Evolutionary conservation across 1,140 invertebrate species (phyloP).

Genomic region (Tetramorium parvispinum): DNA sequence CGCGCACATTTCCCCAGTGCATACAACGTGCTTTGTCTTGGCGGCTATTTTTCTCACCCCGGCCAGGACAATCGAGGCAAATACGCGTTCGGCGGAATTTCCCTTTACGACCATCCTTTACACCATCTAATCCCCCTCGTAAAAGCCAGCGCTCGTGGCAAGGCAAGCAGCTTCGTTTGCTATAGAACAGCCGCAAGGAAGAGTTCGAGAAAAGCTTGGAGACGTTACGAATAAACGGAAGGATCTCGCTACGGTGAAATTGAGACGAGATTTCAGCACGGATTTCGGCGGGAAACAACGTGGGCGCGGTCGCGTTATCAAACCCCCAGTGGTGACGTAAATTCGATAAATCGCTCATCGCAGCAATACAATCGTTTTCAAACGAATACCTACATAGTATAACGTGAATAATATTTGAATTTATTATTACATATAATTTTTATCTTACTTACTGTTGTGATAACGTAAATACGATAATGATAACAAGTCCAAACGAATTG

Average conservation of each 20-base stretch:
- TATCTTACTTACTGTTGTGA: neutral
- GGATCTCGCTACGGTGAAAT: slow-evolving; percentile 49
- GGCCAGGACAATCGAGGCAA: slow-evolving; percentile 17
- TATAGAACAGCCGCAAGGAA: slow-evolving; percentile 28
- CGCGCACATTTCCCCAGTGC: slow-evolving; percentile 30
- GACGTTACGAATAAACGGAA: slow-evolving; percentile 55
- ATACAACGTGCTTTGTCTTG: slow-evolving; percentile 50
- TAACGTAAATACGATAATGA: neutral
- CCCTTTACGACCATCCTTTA: slow-evolving; percentile 65
- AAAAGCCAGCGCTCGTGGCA: slow-evolving; percentile 24
- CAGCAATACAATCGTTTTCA: slow-evolving; percentile 3
- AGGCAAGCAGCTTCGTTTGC: neutral
- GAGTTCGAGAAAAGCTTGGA: slow-evolving; percentile 43
- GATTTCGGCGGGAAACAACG: slow-evolving; percentile 45
- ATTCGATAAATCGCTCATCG: slow-evolving; percentile 11
- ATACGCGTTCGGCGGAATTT: slow-evolving; percentile 64
- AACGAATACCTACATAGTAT: neutral
- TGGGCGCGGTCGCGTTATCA: slow-evolving; percentile 35
- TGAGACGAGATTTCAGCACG: slow-evolving; percentile 48
- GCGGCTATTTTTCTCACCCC: slow-evolving; percentile 20
- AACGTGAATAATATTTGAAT: neutral
- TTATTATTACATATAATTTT: neutral
- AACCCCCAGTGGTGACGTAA: slow-evolving; percentile 4
- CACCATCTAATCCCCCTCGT: slow-evolving; percentile 63
- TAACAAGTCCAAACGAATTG: neutral